Evolutionary conservation across 2,113 vertebrate species (phyloP), one percentile per base, ranked within the genome.

Genomic region (Aphyosemion australe): DNA sequence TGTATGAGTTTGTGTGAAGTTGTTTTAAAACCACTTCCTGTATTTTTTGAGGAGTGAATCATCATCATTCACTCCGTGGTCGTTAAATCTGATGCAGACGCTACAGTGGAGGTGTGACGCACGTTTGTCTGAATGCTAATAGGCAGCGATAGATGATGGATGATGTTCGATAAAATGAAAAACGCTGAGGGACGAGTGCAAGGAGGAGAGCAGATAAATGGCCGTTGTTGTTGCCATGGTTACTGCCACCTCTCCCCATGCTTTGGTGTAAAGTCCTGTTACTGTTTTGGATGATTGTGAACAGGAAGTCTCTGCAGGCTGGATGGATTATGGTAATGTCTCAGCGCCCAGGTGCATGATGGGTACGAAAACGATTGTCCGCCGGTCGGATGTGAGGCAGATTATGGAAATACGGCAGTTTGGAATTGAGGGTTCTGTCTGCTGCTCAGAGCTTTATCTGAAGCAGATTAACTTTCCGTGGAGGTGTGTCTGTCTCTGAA

Each of bases 371-470:
- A 82, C 76, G 76, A 76, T n/a, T 8, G 65, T 68, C 52, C 64
- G 74, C 55, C 62, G 80, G 65, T 59, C 21, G 78, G 59, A 74
- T 69, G 21, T 4, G 76, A 83, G 60, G 83, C 48, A 79, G 85
- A 83, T 87, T 87, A 89, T 89, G 87, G 79, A 85, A 89, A 89
- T 81, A 51, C 20, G 78, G 45, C 20, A 19, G 63, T 60, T 39
- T 59, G 59, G 72, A 72, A 53, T 61, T 53, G 45, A 51, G 45
- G 64, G 70, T 74, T 84, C 53, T n/a, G 39, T 57, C 20, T 6
- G 70, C 64, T 53, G 26, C 61, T 64, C 4, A 31, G 46, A 19
- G 82, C 69, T 64, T 84, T 68, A 80, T 80, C 63, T 65, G 12
- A 18, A 34, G 41, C 61, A 70, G 64, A 81, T 84, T 74, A 66